A percentile compares a stretch with the other conserved stretches of the same genome.
phyloP scores from a whole-genome alignment of 2,888 invertebrate species.

The Chloroclystis v-ata region DNA sequence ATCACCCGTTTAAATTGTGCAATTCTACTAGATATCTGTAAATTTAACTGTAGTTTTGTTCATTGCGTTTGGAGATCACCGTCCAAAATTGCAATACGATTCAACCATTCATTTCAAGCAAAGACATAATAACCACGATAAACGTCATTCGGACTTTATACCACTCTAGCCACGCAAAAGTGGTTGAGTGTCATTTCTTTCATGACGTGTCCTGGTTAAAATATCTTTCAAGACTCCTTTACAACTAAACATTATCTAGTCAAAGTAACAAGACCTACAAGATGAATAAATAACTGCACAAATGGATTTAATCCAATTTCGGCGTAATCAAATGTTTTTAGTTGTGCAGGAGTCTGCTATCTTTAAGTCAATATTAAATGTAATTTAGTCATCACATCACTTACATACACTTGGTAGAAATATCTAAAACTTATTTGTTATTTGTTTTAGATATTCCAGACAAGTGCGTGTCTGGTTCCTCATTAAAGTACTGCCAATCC shows the following conservation, averaged over 20 bases:
- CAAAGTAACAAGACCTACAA: background rate
- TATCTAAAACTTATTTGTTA: too few relatives aligned
- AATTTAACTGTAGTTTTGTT: constrained; percentile 6
- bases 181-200: too few relatives aligned
- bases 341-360: constrained; percentile 7
- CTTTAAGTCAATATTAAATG: background rate
- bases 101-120: too few relatives aligned
- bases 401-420: too few relatives aligned
- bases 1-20: constrained; percentile 26
- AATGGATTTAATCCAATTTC: background rate
- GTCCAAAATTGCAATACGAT: constrained; percentile 27
- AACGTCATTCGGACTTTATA: too few relatives aligned
- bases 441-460: too few relatives aligned
- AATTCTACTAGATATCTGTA: constrained; percentile 18
- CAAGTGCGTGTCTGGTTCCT: constrained; percentile 7
- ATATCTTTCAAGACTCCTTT: constrained; percentile 13
- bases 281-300: background rate
- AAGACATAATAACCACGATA: too few relatives aligned
- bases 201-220: too few relatives aligned
- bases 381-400: too few relatives aligned
- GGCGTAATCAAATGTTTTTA: background rate
- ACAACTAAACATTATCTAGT: constrained; percentile 7
- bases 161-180: too few relatives aligned
- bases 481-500: constrained; percentile 19
- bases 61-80: constrained; percentile 39